Percentiles rank a stretch among this genome's conserved stretches.
phyloP scores from a whole-genome alignment of 2,888 invertebrate species.

The Punctoribates punctum region DNA sequence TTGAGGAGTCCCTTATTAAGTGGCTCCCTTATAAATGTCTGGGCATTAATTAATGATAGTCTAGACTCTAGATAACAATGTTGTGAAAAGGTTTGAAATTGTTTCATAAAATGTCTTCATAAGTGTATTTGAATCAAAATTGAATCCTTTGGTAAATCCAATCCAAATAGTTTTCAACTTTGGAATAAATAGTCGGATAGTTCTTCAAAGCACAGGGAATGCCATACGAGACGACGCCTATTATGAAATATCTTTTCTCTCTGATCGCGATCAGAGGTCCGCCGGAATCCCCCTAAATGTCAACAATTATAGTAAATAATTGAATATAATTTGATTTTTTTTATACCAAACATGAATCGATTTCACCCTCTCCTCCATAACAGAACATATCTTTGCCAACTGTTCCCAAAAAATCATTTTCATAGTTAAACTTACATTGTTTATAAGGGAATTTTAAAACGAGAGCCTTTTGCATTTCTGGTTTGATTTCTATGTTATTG shows the following conservation, averaged over 20 bases:
- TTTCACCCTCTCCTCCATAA: not conserved
- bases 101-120: no score
- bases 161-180: not conserved
- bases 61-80: no score
- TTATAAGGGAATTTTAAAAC: not conserved
- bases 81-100: no score
- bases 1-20: no score
- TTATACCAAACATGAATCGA: not conserved
- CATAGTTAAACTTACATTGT: not conserved
- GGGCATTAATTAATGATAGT: no score
- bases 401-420: not conserved
- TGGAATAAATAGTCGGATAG: not conserved
- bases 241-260: not conserved
- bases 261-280: not conserved
- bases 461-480: not conserved
- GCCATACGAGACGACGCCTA: not conserved
- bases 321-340: not conserved
- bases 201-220: not conserved
- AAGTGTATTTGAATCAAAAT: not conserved
- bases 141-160: not conserved
- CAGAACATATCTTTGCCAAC: not conserved
- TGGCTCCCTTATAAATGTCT: no score
- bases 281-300: not conserved
- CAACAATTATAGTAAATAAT: not conserved
- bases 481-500: not conserved